Percentiles rank a stretch among this genome's conserved stretches.
These are phyloP conservation scores for Noctua janthina DNA, from an alignment of 2,888 invertebrate genomes.

Conservation along the genomic window DNA sequence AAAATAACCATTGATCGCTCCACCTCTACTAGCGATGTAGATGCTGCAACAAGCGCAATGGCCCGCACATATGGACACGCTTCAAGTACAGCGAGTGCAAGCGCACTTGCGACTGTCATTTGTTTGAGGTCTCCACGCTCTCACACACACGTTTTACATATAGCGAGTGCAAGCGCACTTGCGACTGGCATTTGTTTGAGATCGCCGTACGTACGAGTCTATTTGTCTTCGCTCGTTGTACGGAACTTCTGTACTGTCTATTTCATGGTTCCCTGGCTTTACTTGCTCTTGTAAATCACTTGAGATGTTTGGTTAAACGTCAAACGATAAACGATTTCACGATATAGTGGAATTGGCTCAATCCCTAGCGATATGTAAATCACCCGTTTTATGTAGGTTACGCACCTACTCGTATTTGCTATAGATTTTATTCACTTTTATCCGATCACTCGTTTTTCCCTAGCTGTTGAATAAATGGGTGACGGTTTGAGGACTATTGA, in stretches of 20 bases:
- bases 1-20: too few species aligned
- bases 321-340: constrained; percentile 40
- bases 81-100: not conserved
- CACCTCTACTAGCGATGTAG: too few species aligned
- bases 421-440: constrained; percentile 20
- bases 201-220: not conserved
- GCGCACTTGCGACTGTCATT: not conserved
- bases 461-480: not conserved
- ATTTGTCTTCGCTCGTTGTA: too few species aligned
- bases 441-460: not conserved
- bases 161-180: not conserved
- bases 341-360: constrained; percentile 18
- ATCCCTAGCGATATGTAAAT: constrained; percentile 23
- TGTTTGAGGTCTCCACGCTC: not conserved
- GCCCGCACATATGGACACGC: not conserved
- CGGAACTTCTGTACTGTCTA: not conserved
- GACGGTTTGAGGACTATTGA: not conserved
- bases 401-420: constrained; percentile 9
- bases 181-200: not conserved
- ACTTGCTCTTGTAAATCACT: constrained; percentile 36
- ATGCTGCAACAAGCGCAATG: too few species aligned
- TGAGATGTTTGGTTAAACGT: constrained; percentile 33
- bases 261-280: not conserved
- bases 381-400: not conserved
- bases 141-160: not conserved